Evolutionary conservation across 2,888 invertebrate genomes (phyloP).

Genomic region (Drosophila algonquin): DNA sequence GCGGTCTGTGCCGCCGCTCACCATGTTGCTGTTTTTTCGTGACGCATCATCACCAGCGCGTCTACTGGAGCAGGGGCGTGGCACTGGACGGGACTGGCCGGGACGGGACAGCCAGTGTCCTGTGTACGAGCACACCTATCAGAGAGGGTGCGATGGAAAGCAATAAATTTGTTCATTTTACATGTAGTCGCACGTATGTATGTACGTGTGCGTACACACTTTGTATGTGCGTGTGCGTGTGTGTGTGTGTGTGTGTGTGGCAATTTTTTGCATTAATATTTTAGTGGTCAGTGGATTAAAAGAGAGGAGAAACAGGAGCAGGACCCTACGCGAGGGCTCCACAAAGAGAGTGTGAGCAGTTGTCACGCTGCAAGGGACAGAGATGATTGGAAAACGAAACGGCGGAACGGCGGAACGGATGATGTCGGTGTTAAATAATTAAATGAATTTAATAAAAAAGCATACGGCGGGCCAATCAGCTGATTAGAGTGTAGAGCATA

Average conservation of each 20-base stretch:
- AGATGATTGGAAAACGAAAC: not conserved
- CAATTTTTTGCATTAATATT: slow-evolving; percentile 76
- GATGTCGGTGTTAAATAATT: not conserved
- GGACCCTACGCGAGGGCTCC: not conserved
- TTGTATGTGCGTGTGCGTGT: not conserved
- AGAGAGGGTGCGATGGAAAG: slow-evolving; percentile 52
- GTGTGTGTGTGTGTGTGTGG: slow-evolving; percentile 27
- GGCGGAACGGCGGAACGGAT: not conserved
- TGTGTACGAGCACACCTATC: slow-evolving; percentile 61
- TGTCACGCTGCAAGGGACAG: not conserved
- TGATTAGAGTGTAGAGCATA: not conserved
- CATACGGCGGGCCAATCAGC: not conserved
- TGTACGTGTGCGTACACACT: not conserved
- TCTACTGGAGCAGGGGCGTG: not conserved
- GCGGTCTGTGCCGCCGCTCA: too few relatives aligned
- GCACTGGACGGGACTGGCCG: slow-evolving; percentile 50
- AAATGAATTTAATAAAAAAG: not conserved
- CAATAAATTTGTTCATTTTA: slow-evolving; percentile 79
- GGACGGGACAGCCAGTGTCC: slow-evolving; percentile 24
- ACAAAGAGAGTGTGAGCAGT: not conserved
- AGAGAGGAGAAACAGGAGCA: slow-evolving; percentile 1
- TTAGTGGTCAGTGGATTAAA: slow-evolving; percentile 54
- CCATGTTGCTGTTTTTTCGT: slow-evolving; percentile 36
- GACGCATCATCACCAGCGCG: slow-evolving; percentile 30
- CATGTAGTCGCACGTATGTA: slow-evolving; percentile 39